Conservation (phyloP, 2,797 vertebrate species). For the Cyclura pinguis region DNA sequence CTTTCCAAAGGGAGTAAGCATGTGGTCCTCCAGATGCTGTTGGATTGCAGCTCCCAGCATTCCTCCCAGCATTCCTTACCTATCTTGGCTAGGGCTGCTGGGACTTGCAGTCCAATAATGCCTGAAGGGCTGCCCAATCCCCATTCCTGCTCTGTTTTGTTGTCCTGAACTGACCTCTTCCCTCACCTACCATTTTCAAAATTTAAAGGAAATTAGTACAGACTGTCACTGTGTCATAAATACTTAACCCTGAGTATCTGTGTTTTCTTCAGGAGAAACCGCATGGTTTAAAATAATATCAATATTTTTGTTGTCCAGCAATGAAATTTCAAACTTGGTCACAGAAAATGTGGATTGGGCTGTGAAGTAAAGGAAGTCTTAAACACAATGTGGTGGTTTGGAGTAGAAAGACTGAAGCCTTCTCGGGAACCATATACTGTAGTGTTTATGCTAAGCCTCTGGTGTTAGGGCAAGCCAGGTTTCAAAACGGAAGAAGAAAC, state of each 20-base stretch:
- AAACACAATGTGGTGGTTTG: not conserved
- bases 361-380: not conserved
- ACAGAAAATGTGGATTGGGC: not conserved
- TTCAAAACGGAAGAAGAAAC: no score
- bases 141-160: not conserved
- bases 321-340: not conserved
- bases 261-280: not conserved
- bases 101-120: no score
- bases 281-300: not conserved
- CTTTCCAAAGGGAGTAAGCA: not conserved
- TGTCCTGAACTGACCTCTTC: not conserved
- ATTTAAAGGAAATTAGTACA: not conserved
- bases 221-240: not conserved
- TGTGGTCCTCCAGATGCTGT: no score
- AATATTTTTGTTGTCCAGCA: not conserved
- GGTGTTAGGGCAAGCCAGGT: not conserved
- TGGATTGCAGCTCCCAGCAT: no score
- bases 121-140: no score
- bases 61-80: no score
- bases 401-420: not conserved
- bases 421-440: not conserved
- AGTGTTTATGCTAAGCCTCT: not conserved
- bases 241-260: not conserved
- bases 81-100: no score
- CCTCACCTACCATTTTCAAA: not conserved